These are phyloP conservation scores for Prenolepis imparis DNA, from an alignment of 2,888 invertebrate species.

Conservation along the genomic window DNA sequence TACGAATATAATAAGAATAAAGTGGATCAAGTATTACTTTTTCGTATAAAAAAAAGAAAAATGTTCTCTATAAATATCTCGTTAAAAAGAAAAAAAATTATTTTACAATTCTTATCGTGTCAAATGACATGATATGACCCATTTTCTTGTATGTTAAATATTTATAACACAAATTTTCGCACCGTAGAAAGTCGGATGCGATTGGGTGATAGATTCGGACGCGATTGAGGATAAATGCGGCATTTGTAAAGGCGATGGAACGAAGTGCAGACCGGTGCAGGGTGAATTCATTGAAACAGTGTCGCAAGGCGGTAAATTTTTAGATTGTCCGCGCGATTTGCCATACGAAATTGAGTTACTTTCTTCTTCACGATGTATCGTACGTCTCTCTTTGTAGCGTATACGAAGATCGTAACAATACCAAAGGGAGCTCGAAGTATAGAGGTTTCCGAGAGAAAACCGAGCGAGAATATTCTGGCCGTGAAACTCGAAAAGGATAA, in stretches of 20 bases:
- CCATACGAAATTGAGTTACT: constrained; percentile 19
- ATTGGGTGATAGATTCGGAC: constrained; percentile 94
- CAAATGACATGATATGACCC: neutral
- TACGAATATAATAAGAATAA: neutral
- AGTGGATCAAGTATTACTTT: neutral
- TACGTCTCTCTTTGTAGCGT: constrained; percentile 85
- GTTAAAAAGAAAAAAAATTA: neutral
- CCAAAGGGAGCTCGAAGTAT: constrained; percentile 94
- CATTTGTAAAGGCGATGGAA: constrained; percentile 94
- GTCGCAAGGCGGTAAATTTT: constrained; percentile 32
- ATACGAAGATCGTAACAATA: constrained; percentile 88
- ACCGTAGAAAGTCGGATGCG: constrained; percentile 95
- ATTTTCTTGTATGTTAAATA: neutral
- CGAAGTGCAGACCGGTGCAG: constrained; percentile 91
- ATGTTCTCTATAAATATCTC: neutral
- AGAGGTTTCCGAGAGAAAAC: constrained; percentile 90
- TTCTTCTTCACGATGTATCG: constrained; percentile 24
- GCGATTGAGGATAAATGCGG: constrained; percentile 94
- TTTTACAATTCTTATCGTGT: neutral
- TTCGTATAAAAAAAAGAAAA: neutral
- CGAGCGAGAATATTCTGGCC: constrained; percentile 90
- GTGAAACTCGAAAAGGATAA: constrained; percentile 90
- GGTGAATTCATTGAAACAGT: constrained; percentile 84
- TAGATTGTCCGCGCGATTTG: neutral
- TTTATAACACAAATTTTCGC: neutral